Evolutionary conservation across 2,888 invertebrate species (phyloP).

Genomic region (Drosophila crucigera): DNA sequence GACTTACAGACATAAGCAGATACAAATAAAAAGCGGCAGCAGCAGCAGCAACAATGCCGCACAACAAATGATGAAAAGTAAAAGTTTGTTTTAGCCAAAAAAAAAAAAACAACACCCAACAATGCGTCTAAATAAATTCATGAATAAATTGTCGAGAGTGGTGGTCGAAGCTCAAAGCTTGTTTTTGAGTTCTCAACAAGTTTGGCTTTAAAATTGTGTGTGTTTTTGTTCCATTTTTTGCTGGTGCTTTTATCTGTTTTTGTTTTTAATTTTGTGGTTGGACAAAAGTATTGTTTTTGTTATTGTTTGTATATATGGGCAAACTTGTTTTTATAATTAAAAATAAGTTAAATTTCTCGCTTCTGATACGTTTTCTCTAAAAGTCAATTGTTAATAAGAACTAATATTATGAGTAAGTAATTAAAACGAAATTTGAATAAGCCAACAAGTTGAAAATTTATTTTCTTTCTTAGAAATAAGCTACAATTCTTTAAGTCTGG

Average conservation of each 20-base stretch:
- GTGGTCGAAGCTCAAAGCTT: slow-evolving; percentile 22
- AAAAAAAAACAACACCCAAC: slow-evolving; percentile 28
- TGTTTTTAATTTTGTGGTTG: slow-evolving; percentile 50
- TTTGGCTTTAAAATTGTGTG: slow-evolving; percentile 32
- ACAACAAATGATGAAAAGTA: slow-evolving; percentile 68
- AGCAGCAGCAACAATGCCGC: slow-evolving; percentile 43
- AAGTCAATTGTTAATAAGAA: neutral
- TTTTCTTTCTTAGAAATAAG: neutral
- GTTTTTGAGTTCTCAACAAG: slow-evolving; percentile 66
- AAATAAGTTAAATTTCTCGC: slow-evolving; percentile 7
- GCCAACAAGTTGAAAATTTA: neutral
- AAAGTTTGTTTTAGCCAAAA: slow-evolving; percentile 67
- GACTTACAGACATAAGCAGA: slow-evolving; percentile 16
- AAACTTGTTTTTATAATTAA: slow-evolving; percentile 17
- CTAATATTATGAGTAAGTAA: neutral
- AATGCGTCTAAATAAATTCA: slow-evolving; percentile 62
- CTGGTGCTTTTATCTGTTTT: slow-evolving; percentile 9
- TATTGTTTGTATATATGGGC: slow-evolving; percentile 7
- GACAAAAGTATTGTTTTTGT: slow-evolving; percentile 17
- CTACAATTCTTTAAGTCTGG: neutral
- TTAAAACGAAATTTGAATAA: neutral
- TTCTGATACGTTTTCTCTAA: slow-evolving; percentile 16
- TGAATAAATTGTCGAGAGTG: slow-evolving; percentile 62
- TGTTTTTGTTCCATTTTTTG: slow-evolving; percentile 24
- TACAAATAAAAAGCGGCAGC: slow-evolving; percentile 9